These are phyloP conservation scores for Anas flavirostris DNA, from an alignment of 2,797 vertebrate species.

Conservation along the genomic window DNA sequence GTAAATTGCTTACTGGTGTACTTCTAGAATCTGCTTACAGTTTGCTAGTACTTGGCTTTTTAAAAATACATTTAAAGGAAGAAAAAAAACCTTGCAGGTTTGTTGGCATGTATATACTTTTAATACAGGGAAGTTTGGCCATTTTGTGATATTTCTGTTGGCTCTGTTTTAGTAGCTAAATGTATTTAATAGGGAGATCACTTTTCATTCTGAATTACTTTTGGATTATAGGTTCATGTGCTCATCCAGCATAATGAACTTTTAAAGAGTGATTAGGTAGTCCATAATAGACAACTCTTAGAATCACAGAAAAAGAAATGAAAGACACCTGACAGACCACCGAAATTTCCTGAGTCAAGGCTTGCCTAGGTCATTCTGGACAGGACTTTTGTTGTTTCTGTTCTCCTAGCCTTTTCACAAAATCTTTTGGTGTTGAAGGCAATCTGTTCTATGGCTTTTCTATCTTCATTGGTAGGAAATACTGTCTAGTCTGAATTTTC, in stretches of 20 bases:
- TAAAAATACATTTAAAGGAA: background rate
- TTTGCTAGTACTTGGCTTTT: background rate
- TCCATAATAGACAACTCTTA: background rate
- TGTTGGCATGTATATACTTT: background rate
- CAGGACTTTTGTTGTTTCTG: background rate
- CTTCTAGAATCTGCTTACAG: background rate
- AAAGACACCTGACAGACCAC: background rate
- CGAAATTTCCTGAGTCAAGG: background rate
- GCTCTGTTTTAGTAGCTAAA: background rate
- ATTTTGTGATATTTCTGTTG: background rate
- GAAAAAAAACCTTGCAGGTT: background rate
- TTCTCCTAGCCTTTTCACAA: background rate
- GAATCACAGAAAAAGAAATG: background rate
- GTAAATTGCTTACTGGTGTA: background rate
- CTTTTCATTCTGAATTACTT: background rate
- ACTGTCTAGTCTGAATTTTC: background rate
- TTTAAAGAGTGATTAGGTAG: background rate
- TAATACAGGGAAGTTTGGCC: background rate
- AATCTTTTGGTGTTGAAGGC: background rate
- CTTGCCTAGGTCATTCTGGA: too few relatives aligned
- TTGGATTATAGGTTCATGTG: rapidly evolving
- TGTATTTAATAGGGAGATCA: background rate
- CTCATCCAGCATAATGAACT: background rate
- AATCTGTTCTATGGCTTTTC: background rate
- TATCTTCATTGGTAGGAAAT: background rate